Percentiles rank a stretch among this genome's conserved stretches.
phyloP scores from a whole-genome alignment of 2,888 invertebrate genomes.

The Octonoba sinensis region DNA sequence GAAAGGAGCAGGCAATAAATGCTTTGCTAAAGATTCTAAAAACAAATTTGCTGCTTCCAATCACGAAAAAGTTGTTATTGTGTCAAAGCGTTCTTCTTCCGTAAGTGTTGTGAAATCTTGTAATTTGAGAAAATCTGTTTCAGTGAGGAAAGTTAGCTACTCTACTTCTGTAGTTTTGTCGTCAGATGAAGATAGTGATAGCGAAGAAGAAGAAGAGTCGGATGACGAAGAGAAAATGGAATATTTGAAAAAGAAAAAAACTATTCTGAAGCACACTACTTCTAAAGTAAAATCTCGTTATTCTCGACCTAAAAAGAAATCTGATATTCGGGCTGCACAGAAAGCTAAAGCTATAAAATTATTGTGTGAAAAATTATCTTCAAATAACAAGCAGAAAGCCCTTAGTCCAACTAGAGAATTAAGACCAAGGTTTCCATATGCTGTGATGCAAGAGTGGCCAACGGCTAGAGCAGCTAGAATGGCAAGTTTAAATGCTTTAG shows the following conservation, averaged over 20 bases:
- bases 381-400: constrained; percentile 21
- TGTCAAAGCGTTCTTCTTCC: constrained; percentile 55
- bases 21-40: constrained; percentile 10
- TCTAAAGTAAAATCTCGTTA: constrained; percentile 49
- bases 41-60: constrained; percentile 22
- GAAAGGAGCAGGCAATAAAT: constrained; percentile 19
- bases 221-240: constrained; percentile 28
- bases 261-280: constrained; percentile 39
- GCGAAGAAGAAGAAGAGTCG: constrained; percentile 21
- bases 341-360: constrained; percentile 58
- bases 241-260: constrained; percentile 18
- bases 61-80: constrained; percentile 54
- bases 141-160: constrained; percentile 56
- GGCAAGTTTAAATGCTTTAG: constrained; percentile 88
- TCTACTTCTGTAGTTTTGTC: constrained; percentile 55
- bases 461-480: constrained; percentile 75
- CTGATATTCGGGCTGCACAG: constrained; percentile 26
- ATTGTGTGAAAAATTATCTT: constrained; percentile 48
- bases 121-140: constrained; percentile 41
- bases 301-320: constrained; percentile 29
- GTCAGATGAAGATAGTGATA: constrained; percentile 47
- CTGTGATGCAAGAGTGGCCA: constrained; percentile 54
- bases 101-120: constrained; percentile 59
- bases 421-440: constrained; percentile 61
- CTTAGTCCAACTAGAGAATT: constrained; percentile 29